Base-by-base conservation (phyloP, 2,797 vertebrate genomes). In the Peromyscus aztecus region DNA sequence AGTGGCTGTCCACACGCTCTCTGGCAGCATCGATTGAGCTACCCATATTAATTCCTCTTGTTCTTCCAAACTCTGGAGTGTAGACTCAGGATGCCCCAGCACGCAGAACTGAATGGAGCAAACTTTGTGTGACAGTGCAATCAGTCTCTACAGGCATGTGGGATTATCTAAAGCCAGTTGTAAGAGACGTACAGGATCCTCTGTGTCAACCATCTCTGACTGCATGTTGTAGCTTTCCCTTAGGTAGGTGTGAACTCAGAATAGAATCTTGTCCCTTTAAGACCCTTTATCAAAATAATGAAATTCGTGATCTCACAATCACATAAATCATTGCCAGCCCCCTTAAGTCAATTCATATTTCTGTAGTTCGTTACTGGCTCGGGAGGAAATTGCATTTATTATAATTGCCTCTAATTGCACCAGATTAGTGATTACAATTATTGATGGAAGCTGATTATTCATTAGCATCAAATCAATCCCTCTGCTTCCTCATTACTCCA, bases 381-480 rank as follows among this genome's bases (percentile, higher is more conserved):
- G 14, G 98, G 98, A 99, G 98, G 98, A 99, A 99, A 99, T 99
- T 99, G 98, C 99, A 99, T 99, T 99, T 99, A 99, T 99, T 98
- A 99, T 99, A 99, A 99, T 99, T 99, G 98, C 98, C 97, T 98
- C 98, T 99, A 99, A 99, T 99, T 99, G 98, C 98, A 98, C 98
- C 98, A 99, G 98, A 99, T 99, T 99, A 99, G 99, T 99, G 99
- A 99, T 99, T 99, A 99, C 98, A 98, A 98, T 99, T 99, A 99
- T 99, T 98, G 98, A 99, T 99, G 98, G 98, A 98, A 98, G 98
- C 98, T 99, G 99, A 99, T 99, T 99, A 99, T 99, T 99, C 99
- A 98, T 99, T 99, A 99, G 98, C 98, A 98, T 98, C 98, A 98
- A 98, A 98, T 99, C 99, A 99, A 98, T 99, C 98, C 98, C 97